These are phyloP conservation scores for Colinus virginianus DNA, from an alignment of 2,113 vertebrate species.

Conservation along the genomic window DNA sequence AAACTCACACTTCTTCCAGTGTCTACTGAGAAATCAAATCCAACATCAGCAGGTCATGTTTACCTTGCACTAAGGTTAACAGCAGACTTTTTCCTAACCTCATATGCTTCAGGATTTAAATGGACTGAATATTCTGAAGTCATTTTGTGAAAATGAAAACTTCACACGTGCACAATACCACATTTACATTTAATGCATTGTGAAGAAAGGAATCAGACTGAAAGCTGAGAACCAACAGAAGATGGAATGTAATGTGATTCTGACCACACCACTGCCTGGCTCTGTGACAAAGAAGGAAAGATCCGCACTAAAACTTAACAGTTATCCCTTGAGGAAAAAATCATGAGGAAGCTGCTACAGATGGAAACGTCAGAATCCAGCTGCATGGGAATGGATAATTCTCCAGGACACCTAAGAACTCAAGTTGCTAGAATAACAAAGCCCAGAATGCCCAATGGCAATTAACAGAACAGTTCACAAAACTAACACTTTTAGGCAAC, in stretches of 20 bases:
- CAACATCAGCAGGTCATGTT: rapidly evolving
- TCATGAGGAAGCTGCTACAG: not conserved
- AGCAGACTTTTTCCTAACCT: not conserved
- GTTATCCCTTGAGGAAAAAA: not conserved
- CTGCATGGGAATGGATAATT: not conserved
- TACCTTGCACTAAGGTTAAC: not conserved
- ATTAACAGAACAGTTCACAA: not conserved
- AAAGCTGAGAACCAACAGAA: not conserved
- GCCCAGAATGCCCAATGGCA: not conserved
- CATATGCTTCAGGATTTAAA: not conserved
- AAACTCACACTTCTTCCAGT: not conserved
- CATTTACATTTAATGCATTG: not conserved
- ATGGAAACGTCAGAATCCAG: not conserved
- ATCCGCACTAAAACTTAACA: not conserved
- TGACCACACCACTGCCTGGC: not conserved
- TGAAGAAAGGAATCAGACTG: not conserved
- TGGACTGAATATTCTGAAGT: not conserved
- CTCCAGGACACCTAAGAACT: not conserved
- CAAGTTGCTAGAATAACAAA: not conserved
- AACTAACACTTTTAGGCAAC: not conserved
- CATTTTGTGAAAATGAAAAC: not conserved
- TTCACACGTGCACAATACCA: not conserved
- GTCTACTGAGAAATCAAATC: not conserved
- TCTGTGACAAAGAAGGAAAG: not conserved
- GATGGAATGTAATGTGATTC: not conserved